phyloP scores from a whole-genome alignment of 2,797 vertebrate genomes.

The Diplodus puntazzo region DNA sequence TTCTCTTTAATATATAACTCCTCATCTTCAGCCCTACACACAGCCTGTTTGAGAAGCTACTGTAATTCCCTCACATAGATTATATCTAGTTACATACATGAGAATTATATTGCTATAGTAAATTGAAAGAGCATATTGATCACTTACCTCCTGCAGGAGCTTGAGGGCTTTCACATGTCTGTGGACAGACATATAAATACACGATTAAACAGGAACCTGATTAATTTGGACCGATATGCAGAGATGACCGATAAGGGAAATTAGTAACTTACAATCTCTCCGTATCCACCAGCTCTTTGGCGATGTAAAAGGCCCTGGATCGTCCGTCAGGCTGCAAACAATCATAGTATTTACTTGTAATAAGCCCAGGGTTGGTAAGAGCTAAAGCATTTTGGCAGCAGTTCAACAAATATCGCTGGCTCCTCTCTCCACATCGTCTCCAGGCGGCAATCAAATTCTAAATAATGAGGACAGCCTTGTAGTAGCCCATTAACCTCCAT shows the following conservation, averaged over 20 bases:
- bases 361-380: constrained; percentile 13
- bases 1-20: background rate
- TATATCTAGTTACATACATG: background rate
- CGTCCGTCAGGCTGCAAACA: constrained; percentile 89
- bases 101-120: background rate
- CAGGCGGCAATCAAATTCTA: constrained; percentile 46
- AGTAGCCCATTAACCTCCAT: constrained; percentile 62
- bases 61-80: background rate
- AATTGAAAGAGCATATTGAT: constrained; percentile 1
- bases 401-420: constrained; percentile 37
- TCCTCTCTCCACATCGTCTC: constrained; percentile 33
- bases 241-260: constrained; percentile 16
- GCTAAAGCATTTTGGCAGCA: constrained; percentile 27
- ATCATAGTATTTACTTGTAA: constrained; percentile 51
- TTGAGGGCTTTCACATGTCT: constrained; percentile 94
- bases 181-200: constrained; percentile 68
- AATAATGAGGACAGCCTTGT: constrained; percentile 58
- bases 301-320: constrained; percentile 91
- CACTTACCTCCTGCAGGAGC: constrained; percentile 89
- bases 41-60: background rate
- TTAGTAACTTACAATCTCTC: constrained; percentile 91
- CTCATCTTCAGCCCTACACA: background rate
- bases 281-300: constrained; percentile 92
- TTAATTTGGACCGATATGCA: background rate
- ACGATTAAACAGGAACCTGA: constrained; percentile 12